phyloP scores from a whole-genome alignment of 1,140 invertebrate species.

The Papilio dardanus region DNA sequence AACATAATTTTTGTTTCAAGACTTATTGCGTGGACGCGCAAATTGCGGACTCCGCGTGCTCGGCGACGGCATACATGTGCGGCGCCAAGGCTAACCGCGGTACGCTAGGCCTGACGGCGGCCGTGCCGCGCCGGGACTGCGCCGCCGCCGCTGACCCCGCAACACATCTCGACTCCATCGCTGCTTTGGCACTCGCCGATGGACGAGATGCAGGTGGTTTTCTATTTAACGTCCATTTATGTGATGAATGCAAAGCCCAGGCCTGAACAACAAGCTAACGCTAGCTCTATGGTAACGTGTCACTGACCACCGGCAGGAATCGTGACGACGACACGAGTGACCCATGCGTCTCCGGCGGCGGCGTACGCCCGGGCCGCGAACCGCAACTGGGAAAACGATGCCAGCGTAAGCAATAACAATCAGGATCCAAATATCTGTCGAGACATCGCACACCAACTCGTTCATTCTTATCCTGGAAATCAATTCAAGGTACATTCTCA shows the following conservation, averaged over 20 bases:
- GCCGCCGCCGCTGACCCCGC: constrained; percentile 72
- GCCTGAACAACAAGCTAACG: no score
- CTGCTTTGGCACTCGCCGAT: constrained; percentile 87
- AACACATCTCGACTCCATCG: constrained; percentile 85
- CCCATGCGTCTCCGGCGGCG: constrained; percentile 74
- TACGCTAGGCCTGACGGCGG: constrained; percentile 87
- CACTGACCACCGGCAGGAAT: constrained; percentile 79
- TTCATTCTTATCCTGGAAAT: constrained; percentile 86
- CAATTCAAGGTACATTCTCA: constrained; percentile 84
- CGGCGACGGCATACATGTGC: constrained; percentile 88
- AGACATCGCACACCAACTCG: constrained; percentile 88
- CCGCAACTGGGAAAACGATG: constrained; percentile 51
- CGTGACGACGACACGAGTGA: constrained; percentile 81
- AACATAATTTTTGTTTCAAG: constrained; percentile 65
- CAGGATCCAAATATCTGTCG: constrained; percentile 82
- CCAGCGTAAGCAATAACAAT: constrained; percentile 37
- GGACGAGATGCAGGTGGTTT: constrained; percentile 38
- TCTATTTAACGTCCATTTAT: neutral
- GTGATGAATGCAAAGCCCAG: no score
- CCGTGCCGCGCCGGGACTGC: constrained; percentile 83
- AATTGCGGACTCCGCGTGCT: constrained; percentile 89
- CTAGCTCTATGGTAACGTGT: no score
- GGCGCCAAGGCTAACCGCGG: constrained; percentile 90
- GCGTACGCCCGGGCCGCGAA: constrained; percentile 48
- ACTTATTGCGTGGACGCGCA: constrained; percentile 90